Evolutionary conservation across 2,888 invertebrate genomes (phyloP).

Genomic region (Sipha maydis): DNA sequence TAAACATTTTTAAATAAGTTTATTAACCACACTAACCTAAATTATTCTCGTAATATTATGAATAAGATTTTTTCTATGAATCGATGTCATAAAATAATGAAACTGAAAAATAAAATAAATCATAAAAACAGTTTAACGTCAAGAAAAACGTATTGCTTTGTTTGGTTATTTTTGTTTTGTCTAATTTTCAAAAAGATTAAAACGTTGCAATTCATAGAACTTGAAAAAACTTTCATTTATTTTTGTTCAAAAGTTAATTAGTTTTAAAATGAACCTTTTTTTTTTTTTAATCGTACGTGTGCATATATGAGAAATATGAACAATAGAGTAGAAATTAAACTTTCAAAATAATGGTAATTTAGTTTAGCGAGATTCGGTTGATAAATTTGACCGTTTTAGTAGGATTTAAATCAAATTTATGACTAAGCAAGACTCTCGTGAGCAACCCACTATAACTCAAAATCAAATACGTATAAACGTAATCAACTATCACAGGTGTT

Average conservation of each 20-base stretch:
- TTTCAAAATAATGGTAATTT: conserved; percentile 49
- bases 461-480: conserved; percentile 58
- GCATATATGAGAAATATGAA: conserved; percentile 28
- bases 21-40: too few relatives aligned
- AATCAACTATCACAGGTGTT: conserved; percentile 57
- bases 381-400: conserved; percentile 54
- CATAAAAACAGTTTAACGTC: background rate
- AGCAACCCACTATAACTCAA: conserved; percentile 46
- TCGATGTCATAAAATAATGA: background rate
- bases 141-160: background rate
- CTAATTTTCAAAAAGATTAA: conserved; percentile 16
- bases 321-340: conserved; percentile 57
- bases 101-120: too few relatives aligned
- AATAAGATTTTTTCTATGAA: background rate
- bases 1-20: too few relatives aligned
- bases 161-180: background rate
- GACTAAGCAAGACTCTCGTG: conserved; percentile 36
- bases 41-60: too few relatives aligned
- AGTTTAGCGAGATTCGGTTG: conserved; percentile 47
- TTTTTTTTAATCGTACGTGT: background rate
- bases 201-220: conserved; percentile 22
- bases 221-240: conserved; percentile 46
- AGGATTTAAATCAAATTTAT: conserved; percentile 57
- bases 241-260: conserved; percentile 56
- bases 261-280: conserved; percentile 38